Base-by-base conservation (phyloP, 2,113 vertebrate genomes). In the Mesocricetus auratus region DNA sequence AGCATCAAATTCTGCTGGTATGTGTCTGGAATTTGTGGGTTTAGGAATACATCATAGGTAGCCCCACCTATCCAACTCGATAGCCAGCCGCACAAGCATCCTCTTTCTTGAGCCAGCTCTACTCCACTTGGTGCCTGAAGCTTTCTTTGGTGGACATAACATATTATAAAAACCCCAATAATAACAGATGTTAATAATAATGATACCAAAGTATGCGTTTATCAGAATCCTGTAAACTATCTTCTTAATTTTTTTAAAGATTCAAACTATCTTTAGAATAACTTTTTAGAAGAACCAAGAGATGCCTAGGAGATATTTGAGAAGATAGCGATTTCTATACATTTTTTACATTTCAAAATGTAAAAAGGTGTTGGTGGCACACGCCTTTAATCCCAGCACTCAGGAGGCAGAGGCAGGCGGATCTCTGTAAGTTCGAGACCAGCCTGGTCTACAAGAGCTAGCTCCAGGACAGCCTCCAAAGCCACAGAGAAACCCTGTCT, bases 301-400 rank as follows among this genome's bases (percentile, higher is more conserved):
- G 31, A 90, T 11, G 50, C 5, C 42, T 10, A 89, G 93, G 36
- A 91, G 21, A 11, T 36, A 89, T 26, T 90, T 90, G 17, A 78
- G 64, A 87, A 97, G 96, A 68, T 83, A 86, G 29, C 12, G 92
- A 66, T 47, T 3, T 6, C 39, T 53, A 89, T 42, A 58, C 1
- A 31, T 64, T 93, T 74, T 93, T 39, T 11, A 91, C 87, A 66
- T 53, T 75, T 81, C 56, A 93, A n/a, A n/a, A n/a, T n/a, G n/a
- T n/a, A n/a, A n/a, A n/a, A n/a, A n/a, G n/a, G n/a, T n/a, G n/a
- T n/a, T n/a, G n/a, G n/a, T n/a, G n/a, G n/a, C n/a, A n/a, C n/a
- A n/a, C n/a, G n/a, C n/a, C n/a, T n/a, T n/a, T n/a, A n/a, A n/a
- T n/a, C n/a, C n/a, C n/a, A n/a, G n/a, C n/a, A n/a, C n/a, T n/a